Percentiles rank a stretch among this genome's conserved stretches.
Conservation (phyloP, 2,113 vertebrate species). For the Eudorcas thomsonii region DNA sequence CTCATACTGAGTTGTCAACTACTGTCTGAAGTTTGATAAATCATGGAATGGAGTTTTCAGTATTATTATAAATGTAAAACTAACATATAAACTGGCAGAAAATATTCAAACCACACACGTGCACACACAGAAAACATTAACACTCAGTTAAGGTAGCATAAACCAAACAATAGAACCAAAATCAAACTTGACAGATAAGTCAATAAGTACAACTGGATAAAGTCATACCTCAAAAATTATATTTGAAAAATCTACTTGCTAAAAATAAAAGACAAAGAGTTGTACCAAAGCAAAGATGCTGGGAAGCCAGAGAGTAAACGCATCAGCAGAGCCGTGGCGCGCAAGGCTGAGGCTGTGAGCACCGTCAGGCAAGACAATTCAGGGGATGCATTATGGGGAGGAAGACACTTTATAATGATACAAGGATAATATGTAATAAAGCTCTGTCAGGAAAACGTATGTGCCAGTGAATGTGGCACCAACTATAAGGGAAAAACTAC, state of each 20-base stretch:
- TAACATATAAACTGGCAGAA: not conserved
- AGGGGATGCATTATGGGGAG: not conserved
- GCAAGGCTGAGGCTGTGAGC: too few species aligned
- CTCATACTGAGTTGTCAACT: not conserved
- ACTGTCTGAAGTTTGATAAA: not conserved
- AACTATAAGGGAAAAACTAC: not conserved
- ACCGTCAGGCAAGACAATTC: not conserved
- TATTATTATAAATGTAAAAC: not conserved
- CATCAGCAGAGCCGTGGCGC: fast-evolving
- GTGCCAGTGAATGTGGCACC: not conserved
- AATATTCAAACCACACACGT: not conserved
- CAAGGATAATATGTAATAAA: not conserved
- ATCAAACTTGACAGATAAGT: not conserved
- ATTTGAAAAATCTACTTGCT: not conserved
- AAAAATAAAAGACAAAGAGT: not conserved
- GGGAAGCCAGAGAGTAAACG: not conserved
- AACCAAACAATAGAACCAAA: not conserved
- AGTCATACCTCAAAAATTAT: not conserved
- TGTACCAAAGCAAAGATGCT: not conserved
- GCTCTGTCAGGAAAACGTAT: constrained; percentile 3
- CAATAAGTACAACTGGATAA: not conserved
- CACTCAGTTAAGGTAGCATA: not conserved
- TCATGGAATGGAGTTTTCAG: not conserved
- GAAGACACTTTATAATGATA: not conserved
- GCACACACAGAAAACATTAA: not conserved